These are phyloP conservation scores for Leptinotarsa rubiginosa DNA, from an alignment of 2,888 invertebrate genomes.

Conservation along the genomic window DNA sequence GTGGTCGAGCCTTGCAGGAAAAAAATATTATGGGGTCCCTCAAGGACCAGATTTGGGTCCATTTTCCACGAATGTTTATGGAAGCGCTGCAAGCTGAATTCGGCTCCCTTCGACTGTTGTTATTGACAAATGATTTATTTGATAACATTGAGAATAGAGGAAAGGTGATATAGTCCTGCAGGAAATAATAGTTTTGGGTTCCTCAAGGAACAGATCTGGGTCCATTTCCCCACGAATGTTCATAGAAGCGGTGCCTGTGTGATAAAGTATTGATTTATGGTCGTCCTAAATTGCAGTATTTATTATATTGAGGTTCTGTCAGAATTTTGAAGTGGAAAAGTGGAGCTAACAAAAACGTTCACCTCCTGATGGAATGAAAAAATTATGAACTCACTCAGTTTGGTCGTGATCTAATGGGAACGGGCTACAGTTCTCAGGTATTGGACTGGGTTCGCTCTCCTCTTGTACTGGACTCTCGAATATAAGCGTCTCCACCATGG, in stretches of 20 bases:
- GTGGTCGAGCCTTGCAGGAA: too few relatives aligned
- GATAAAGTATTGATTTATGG: too few relatives aligned
- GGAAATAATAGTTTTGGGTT: background rate
- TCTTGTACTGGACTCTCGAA: conserved; percentile 88
- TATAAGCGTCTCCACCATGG: conserved; percentile 93
- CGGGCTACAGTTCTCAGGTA: conserved; percentile 66
- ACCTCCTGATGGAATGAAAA: background rate
- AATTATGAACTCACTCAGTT: conserved; percentile 68
- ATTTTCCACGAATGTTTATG: background rate
- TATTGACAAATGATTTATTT: too few relatives aligned
- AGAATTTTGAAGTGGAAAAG: too few relatives aligned
- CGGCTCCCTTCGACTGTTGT: background rate
- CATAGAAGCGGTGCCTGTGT: background rate
- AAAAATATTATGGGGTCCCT: too few relatives aligned
- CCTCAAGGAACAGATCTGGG: background rate
- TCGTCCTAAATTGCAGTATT: too few relatives aligned
- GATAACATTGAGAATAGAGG: too few relatives aligned
- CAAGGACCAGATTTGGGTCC: too few relatives aligned
- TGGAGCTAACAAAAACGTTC: too few relatives aligned
- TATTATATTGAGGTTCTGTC: too few relatives aligned
- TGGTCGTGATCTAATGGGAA: conserved; percentile 66
- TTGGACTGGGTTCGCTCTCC: conserved; percentile 80
- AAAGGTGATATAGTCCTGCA: too few relatives aligned
- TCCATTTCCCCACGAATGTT: background rate
- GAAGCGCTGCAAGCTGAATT: background rate